Conservation (phyloP, 2,113 vertebrate species). For the Apaloderma vittatum region DNA sequence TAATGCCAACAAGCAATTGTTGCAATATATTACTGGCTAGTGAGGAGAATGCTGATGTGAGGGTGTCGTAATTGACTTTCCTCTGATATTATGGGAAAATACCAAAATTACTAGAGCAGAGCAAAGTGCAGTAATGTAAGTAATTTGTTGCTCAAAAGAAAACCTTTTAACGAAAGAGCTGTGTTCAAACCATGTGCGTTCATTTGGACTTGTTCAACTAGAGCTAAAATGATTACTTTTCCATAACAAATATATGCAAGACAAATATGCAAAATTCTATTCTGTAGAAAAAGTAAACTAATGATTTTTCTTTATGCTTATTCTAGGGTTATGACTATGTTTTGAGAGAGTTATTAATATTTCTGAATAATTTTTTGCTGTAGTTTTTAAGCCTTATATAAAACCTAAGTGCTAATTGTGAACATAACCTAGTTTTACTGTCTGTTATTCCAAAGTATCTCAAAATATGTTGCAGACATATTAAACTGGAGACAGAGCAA, state of each 20-base stretch:
- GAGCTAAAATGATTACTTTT: constrained; percentile 61
- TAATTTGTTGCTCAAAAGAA: constrained; percentile 51
- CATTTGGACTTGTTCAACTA: constrained; percentile 53
- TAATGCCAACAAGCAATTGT: background rate
- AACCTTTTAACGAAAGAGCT: constrained; percentile 55
- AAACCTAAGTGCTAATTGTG: background rate
- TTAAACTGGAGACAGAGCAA: background rate
- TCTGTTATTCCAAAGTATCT: background rate
- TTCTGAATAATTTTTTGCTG: background rate
- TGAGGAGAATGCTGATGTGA: constrained; percentile 4
- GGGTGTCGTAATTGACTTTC: background rate
- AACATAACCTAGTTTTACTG: background rate
- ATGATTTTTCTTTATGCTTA: constrained; percentile 1
- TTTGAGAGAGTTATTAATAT: background rate
- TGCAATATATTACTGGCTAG: background rate
- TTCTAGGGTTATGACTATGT: constrained; percentile 22
- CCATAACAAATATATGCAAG: constrained; percentile 54
- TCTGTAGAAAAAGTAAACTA: constrained; percentile 1
- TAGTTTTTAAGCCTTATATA: background rate
- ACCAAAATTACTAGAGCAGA: constrained; percentile 14
- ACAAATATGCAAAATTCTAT: constrained; percentile 53
- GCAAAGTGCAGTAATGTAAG: constrained; percentile 44
- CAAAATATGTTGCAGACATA: background rate
- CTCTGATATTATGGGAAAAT: constrained; percentile 2
- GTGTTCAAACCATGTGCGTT: constrained; percentile 44